Evolutionary conservation across 2,888 invertebrate genomes (phyloP).

Genomic region (Oeneis ivallda): DNA sequence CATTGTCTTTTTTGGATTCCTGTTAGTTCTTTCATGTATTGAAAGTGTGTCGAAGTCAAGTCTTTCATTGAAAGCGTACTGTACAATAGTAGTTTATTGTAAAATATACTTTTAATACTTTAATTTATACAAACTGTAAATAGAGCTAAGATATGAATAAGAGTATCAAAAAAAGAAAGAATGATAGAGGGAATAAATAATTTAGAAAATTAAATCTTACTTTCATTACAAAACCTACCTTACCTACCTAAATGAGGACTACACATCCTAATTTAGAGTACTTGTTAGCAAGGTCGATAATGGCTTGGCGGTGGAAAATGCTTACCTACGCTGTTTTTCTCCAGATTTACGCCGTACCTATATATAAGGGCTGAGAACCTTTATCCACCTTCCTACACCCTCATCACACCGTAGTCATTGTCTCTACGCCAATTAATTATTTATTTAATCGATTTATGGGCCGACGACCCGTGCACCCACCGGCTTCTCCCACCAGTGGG

Average conservation of each 20-base stretch:
- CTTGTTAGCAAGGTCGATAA: no score
- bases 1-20: constrained; percentile 42
- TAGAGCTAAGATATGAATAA: constrained; percentile 73
- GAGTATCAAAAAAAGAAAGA: constrained; percentile 77
- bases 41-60: constrained; percentile 62
- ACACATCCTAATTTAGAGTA: no score
- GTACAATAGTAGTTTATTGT: constrained; percentile 78
- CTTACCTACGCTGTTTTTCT: no score
- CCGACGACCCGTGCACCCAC: no score
- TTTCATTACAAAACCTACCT: constrained; percentile 51
- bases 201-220: constrained; percentile 56
- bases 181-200: constrained; percentile 79
- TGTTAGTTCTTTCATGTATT: constrained; percentile 44
- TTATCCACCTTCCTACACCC: no score
- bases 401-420: no score
- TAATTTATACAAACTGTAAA: constrained; percentile 81
- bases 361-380: no score
- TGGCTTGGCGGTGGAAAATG: no score
- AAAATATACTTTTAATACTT: constrained; percentile 74
- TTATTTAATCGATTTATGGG: no score
- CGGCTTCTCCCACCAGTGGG: no score
- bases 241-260: background rate
- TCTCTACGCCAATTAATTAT: no score
- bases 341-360: no score
- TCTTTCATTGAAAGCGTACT: constrained; percentile 72